A percentile compares a stretch with the other conserved stretches of the same genome.
These are phyloP conservation scores for Spodoptera littoralis DNA, from an alignment of 2,888 invertebrate genomes.

Conservation along the genomic window DNA sequence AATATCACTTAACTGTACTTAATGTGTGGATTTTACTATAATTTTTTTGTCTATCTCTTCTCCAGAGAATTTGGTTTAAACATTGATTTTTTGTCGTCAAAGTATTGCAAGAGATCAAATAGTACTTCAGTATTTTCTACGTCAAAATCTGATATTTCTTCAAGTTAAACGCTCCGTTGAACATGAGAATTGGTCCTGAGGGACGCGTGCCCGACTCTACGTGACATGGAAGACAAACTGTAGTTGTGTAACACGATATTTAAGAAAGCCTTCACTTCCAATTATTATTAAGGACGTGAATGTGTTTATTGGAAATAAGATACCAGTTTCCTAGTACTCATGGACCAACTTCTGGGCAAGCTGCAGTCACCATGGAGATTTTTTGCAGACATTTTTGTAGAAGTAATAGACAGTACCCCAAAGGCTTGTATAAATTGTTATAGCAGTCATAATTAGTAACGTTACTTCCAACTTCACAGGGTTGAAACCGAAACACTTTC, in stretches of 20 bases:
- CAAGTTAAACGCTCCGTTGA: neutral
- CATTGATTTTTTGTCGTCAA: no score
- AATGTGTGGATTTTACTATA: no score
- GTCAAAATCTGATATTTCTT: no score
- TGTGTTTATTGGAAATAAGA: conserved; percentile 45
- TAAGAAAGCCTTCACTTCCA: conserved; percentile 36
- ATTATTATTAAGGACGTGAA: conserved; percentile 41
- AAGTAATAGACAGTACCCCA: conserved; percentile 11
- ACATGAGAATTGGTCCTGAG: conserved; percentile 5
- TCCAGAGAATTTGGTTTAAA: no score
- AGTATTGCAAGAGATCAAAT: no score
- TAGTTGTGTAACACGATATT: conserved; percentile 43
- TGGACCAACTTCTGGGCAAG: conserved; percentile 11
- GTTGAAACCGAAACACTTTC: conserved; percentile 26
- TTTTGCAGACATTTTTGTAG: neutral
- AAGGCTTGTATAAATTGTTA: conserved; percentile 12
- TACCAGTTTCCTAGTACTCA: conserved; percentile 14
- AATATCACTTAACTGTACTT: no score
- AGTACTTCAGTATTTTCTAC: no score
- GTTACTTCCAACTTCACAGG: conserved; percentile 7
- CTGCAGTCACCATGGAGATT: conserved; percentile 10
- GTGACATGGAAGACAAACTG: conserved; percentile 21
- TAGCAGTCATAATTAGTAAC: conserved; percentile 19
- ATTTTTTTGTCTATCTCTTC: no score
- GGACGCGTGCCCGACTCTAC: conserved; percentile 17